Conservation (phyloP, 2,797 vertebrate species). For the Sylvilagus floridanus region DNA sequence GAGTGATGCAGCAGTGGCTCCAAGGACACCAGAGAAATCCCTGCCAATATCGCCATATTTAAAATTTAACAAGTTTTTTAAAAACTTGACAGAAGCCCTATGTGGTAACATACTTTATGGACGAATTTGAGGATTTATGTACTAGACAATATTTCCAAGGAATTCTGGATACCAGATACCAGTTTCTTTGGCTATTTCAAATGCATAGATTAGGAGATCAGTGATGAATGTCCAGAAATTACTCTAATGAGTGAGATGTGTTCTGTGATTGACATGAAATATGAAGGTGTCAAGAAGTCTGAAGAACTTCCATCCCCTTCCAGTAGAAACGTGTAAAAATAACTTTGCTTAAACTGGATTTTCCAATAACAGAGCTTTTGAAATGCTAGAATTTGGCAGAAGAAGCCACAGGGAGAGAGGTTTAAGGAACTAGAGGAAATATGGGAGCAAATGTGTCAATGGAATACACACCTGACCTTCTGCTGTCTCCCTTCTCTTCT, state of each 20-base stretch:
- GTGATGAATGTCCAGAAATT: neutral
- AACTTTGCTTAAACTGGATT: neutral
- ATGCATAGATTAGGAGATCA: neutral
- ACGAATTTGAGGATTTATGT: neutral
- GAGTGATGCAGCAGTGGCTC: neutral
- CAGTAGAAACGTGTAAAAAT: neutral
- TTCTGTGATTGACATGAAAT: neutral
- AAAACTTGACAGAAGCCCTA: neutral
- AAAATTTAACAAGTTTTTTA: neutral
- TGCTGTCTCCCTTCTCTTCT: neutral
- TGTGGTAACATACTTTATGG: neutral
- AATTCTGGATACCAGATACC: neutral
- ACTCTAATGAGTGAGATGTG: neutral
- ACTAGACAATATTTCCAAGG: neutral
- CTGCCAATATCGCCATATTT: neutral
- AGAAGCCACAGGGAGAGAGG: neutral
- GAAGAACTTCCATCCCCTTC: neutral
- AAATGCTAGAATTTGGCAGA: neutral
- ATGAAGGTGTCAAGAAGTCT: neutral
- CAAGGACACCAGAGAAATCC: neutral
- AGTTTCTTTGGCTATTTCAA: neutral
- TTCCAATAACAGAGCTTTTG: neutral
- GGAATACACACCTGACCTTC: neutral
- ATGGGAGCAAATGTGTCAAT: neutral
- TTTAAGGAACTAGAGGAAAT: neutral